phyloP scores from a whole-genome alignment of 2,888 invertebrate species.

The Drosophila siamana region DNA sequence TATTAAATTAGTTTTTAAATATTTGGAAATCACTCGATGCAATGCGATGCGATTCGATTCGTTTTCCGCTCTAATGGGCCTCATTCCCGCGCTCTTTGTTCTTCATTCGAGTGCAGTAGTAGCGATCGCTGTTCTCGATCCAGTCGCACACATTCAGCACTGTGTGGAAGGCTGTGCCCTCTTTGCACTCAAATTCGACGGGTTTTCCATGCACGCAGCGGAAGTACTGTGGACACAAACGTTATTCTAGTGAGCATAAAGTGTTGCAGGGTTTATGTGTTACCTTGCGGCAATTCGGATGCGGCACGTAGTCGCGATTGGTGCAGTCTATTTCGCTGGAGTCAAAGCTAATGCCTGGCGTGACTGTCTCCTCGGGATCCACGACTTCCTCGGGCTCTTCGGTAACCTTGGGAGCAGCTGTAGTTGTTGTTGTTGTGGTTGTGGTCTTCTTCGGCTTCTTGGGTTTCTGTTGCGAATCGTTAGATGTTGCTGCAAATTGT shows the following conservation, averaged over 20 bases:
- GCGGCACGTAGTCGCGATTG: conserved; percentile 87
- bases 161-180: conserved; percentile 91
- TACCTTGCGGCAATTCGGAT: conserved; percentile 88
- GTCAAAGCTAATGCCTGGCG: conserved; percentile 66
- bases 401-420: conserved; percentile 58
- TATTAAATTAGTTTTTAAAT: conserved; percentile 44
- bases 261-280: background rate
- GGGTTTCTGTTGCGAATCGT: conserved; percentile 65
- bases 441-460: conserved; percentile 77
- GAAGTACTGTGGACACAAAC: conserved; percentile 88
- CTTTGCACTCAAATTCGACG: conserved; percentile 90
- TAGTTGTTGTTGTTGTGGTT: conserved; percentile 60
- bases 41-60: background rate
- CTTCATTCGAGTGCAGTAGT: conserved; percentile 81
- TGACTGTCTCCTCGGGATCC: conserved; percentile 34
- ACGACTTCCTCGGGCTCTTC: conserved; percentile 51
- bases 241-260: background rate
- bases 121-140: conserved; percentile 90
- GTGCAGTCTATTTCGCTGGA: conserved; percentile 85
- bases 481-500: background rate
- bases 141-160: conserved; percentile 91
- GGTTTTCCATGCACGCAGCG: conserved; percentile 93
- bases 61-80: conserved; percentile 37
- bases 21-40: conserved; percentile 7
- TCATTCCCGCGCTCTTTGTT: conserved; percentile 61